A percentile compares a stretch with the other conserved stretches of the same genome.
phyloP scores from a whole-genome alignment of 1,140 invertebrate genomes.

The Scaptomyza graminum region DNA sequence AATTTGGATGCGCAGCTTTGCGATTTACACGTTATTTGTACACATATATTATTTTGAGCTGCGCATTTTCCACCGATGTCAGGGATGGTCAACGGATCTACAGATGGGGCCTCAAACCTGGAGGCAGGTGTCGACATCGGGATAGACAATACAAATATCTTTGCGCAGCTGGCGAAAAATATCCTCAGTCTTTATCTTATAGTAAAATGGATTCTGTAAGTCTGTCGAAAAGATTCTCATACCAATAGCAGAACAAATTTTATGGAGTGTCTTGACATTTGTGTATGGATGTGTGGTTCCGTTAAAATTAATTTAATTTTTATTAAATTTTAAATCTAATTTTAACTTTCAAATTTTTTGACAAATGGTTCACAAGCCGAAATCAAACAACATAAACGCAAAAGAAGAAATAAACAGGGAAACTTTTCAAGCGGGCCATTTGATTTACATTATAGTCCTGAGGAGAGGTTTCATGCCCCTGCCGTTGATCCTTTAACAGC shows the following conservation, averaged over 20 bases:
- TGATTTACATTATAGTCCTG: constrained; percentile 13
- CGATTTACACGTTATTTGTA: not conserved
- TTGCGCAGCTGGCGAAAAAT: constrained; percentile 14
- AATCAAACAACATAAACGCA: constrained; percentile 11
- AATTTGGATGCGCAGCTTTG: constrained; percentile 38
- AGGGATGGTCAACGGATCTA: constrained; percentile 33
- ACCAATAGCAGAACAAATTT: too few species aligned
- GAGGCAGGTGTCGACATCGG: not conserved
- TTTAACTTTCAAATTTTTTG: not conserved
- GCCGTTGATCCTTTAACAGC: constrained; percentile 44
- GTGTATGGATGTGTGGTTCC: too few species aligned
- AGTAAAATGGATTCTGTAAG: not conserved
- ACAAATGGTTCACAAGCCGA: constrained; percentile 8
- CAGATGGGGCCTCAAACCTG: constrained; percentile 13
- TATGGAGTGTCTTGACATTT: too few species aligned
- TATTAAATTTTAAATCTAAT: not conserved
- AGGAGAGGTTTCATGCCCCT: not conserved
- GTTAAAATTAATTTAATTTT: too few species aligned
- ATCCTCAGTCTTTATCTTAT: constrained; percentile 2
- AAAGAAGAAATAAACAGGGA: not conserved
- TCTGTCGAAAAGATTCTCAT: not conserved
- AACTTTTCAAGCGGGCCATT: constrained; percentile 18
- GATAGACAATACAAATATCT: constrained; percentile 31
- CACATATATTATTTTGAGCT: constrained; percentile 28
- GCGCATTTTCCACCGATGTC: constrained; percentile 37